These are phyloP conservation scores for Agrilus mali DNA, from an alignment of 2,888 invertebrate genomes.

Conservation along the genomic window DNA sequence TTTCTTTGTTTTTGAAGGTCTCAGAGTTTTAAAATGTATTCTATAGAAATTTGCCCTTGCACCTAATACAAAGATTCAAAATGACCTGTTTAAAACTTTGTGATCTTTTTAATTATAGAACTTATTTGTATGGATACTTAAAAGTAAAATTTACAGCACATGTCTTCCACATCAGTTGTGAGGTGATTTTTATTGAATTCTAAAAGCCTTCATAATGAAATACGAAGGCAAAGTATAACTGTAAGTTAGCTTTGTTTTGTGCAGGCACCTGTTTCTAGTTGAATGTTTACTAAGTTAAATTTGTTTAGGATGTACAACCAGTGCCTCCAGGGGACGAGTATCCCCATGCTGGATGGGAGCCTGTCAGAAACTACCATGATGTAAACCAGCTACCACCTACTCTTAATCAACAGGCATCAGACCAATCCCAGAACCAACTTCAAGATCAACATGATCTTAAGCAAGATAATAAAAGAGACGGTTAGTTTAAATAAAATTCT, in stretches of 20 bases:
- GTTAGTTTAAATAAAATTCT: constrained; percentile 20
- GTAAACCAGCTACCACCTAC: constrained; percentile 9
- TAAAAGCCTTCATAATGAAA: constrained; percentile 10
- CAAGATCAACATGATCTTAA: constrained; percentile 24
- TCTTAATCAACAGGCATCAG: constrained; percentile 19
- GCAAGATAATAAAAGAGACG: constrained; percentile 42
- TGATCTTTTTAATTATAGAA: neutral
- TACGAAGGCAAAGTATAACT: constrained; percentile 13
- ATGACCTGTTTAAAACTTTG: neutral
- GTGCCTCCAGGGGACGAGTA: constrained; percentile 17
- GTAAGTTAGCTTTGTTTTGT: constrained; percentile 15
- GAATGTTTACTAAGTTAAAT: constrained; percentile 10
- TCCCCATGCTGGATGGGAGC: constrained; percentile 20
- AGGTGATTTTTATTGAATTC: constrained; percentile 15
- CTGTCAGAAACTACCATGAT: constrained; percentile 14
- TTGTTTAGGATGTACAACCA: constrained; percentile 18
- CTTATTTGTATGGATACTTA: constrained; percentile 9
- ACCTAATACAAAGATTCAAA: neutral
- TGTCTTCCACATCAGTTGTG: constrained; percentile 9
- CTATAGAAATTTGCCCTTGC: neutral
- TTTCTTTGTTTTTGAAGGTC: neutral
- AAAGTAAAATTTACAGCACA: constrained; percentile 18
- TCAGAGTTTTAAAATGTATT: neutral
- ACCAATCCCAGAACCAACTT: constrained; percentile 11
- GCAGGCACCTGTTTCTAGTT: constrained; percentile 1